phyloP scores from a whole-genome alignment of 2,888 invertebrate genomes.

The Nemapogon koenigi region DNA sequence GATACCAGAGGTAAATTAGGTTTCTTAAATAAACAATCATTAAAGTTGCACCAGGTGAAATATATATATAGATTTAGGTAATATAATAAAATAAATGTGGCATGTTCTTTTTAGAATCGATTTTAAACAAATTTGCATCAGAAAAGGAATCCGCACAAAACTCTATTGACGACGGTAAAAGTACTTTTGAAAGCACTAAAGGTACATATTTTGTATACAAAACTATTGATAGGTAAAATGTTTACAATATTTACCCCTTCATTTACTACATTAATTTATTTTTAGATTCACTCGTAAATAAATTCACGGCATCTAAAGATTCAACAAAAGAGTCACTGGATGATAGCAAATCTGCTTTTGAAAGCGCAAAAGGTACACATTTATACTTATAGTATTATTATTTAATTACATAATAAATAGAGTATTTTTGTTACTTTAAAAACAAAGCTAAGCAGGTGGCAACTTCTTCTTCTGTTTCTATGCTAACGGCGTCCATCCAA shows the following conservation, averaged over 20 bases:
- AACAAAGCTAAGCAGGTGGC: too few relatives aligned
- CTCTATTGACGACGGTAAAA: neutral
- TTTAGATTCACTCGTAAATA: neutral
- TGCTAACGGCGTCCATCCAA: too few relatives aligned
- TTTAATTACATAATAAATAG: too few relatives aligned
- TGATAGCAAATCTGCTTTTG: neutral
- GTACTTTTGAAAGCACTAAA: neutral
- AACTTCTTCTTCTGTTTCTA: too few relatives aligned
- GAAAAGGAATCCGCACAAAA: neutral
- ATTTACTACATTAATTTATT: too few relatives aligned
- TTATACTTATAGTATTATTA: too few relatives aligned
- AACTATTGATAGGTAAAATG: neutral
- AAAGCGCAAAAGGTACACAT: neutral
- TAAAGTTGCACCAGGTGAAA: too few relatives aligned
- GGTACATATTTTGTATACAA: neutral
- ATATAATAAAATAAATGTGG: neutral
- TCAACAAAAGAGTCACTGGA: neutral
- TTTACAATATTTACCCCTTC: neutral
- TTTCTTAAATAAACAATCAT: too few relatives aligned
- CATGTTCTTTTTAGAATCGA: slow-evolving; percentile 3
- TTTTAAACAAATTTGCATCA: neutral
- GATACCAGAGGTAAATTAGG: slow-evolving; percentile 13
- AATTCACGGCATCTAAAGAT: neutral
- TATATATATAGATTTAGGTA: neutral
- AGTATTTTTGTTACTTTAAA: too few relatives aligned